Evolutionary conservation across 2,113 vertebrate species (phyloP), one percentile per base, ranked within the genome.

Genomic region (Halichoerus grypus): DNA sequence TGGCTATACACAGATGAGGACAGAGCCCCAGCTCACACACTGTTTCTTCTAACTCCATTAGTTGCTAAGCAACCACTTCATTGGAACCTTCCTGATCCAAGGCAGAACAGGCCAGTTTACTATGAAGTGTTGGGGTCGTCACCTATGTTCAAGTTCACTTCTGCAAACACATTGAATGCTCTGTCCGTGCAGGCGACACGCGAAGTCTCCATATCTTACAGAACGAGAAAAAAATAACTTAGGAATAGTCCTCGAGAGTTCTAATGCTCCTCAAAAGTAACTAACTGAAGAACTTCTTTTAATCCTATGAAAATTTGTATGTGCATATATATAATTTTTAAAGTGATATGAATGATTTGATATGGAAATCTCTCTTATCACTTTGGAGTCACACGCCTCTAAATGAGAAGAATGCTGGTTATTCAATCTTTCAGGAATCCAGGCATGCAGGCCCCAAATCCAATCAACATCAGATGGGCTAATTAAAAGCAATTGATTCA

Each of bases 41-140:
- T 33, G 83, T 28, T 91, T 49, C 84, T 79, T 84, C 94, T 82
- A 67, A 92, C 71, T 93, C 77, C 88, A 96, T 97, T 96, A 92
- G 96, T 96, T 97, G 91, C 97, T 96, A 97, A 93, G 98, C 90
- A 98, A 97, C 92, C 72, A 94, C 31, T 92, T 95, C 65, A 87
- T 33, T 63, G 36, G 79, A 84, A 59, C 77, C 81, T 88, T 91
- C 79, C 74, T 61, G 49, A 96, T 95, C 89, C 63, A 69, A 83
- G 67, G 82, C 88, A 94, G 89, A 95, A 84, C 10, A 94, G 74
- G 67, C 65, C 80, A 91, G 49, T 46, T 59, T 82, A 95, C 80
- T 88, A 94, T 1, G 42, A 88, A 67, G 59, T 80, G 63, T 83
- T 82, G 36, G 6, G 93, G 69, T 79, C 36, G 39, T 96, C 55